These are phyloP conservation scores for Atethmia centrago DNA, from an alignment of 2,888 invertebrate genomes.

Conservation along the genomic window DNA sequence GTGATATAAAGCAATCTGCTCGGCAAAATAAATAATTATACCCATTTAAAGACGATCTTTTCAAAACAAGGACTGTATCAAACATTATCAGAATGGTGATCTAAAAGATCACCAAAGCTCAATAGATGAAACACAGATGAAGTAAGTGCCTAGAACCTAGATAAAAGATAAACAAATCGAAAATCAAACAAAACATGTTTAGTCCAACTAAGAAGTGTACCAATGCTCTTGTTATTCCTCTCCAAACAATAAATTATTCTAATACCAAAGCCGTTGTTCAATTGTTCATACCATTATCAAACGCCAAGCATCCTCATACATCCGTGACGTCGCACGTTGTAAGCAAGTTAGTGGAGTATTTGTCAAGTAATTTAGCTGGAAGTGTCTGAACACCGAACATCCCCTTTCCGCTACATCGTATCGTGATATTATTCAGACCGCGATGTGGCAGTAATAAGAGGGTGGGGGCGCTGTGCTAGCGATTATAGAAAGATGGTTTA, in stretches of 20 bases:
- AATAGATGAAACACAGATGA: no score
- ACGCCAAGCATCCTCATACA: conserved; percentile 21
- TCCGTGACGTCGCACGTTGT: conserved; percentile 42
- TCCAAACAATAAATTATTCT: not conserved
- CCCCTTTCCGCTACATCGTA: conserved; percentile 53
- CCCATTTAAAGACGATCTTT: not conserved
- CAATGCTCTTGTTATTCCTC: not conserved
- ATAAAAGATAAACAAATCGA: not conserved
- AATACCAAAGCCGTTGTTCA: conserved; percentile 20
- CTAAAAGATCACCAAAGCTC: not conserved
- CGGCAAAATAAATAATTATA: not conserved
- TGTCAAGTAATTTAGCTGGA: conserved; percentile 67
- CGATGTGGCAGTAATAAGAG: conserved; percentile 45
- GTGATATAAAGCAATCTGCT: not conserved
- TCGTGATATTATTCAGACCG: conserved; percentile 58
- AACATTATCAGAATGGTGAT: no score
- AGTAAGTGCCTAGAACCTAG: not conserved
- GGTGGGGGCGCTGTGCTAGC: conserved; percentile 27
- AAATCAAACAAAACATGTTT: not conserved
- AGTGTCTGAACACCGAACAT: conserved; percentile 57
- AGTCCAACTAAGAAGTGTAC: not conserved
- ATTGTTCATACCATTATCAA: conserved; percentile 26
- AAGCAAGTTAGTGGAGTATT: conserved; percentile 58
- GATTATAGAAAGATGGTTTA: not conserved
- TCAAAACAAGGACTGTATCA: not conserved